Conservation (phyloP, 2,888 invertebrate genomes). For the Pachydiplax longipennis region DNA sequence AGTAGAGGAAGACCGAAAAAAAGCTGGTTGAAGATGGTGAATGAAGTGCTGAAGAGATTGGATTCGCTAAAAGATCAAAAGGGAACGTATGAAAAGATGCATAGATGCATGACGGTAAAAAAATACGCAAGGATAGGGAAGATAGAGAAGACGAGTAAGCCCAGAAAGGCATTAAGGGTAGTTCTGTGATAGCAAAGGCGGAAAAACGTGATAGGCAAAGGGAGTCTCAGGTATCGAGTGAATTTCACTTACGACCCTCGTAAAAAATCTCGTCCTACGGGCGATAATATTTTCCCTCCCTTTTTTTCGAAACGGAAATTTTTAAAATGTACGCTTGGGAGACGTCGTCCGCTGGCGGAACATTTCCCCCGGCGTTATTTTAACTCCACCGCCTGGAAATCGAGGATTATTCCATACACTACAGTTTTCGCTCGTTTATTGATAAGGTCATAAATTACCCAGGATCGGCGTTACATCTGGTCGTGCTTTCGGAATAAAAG, state of each 20-base stretch:
- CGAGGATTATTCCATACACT: not conserved
- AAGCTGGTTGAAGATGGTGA: no score
- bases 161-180: no score
- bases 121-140: no score
- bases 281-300: no score
- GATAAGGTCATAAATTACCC: conserved; percentile 28
- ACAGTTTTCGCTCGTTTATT: not conserved
- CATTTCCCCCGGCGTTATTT: not conserved
- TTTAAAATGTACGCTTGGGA: not conserved
- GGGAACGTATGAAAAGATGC: no score
- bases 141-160: no score
- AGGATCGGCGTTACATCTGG: conserved; percentile 17
- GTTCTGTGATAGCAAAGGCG: no score
- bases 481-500: not conserved
- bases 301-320: not conserved
- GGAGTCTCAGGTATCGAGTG: not conserved
- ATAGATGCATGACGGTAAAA: no score
- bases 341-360: not conserved
- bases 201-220: no score
- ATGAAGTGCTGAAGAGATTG: no score
- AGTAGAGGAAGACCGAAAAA: no score
- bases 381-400: not conserved
- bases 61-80: no score
- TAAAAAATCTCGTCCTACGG: not conserved
- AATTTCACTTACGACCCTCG: not conserved